A percentile compares a stretch with the other conserved stretches of the same genome.
Conservation (phyloP, 2,888 invertebrate species). For the Altica lythri region DNA sequence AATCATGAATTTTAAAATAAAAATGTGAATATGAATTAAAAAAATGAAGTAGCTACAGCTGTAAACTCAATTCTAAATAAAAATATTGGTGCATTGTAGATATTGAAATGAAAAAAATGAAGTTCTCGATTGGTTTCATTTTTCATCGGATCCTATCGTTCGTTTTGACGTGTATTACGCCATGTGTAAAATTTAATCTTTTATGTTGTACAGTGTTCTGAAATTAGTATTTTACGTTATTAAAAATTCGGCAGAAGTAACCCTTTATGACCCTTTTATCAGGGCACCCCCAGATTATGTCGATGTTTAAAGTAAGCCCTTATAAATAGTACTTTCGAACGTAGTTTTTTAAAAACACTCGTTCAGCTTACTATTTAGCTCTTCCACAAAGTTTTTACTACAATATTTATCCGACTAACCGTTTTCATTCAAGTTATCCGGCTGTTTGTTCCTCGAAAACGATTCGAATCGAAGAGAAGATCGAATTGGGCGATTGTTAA, state of each 20-base stretch:
- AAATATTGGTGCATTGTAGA: too few relatives aligned
- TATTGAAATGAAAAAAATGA: too few relatives aligned
- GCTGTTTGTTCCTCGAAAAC: slow-evolving; percentile 16
- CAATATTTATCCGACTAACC: slow-evolving; percentile 20
- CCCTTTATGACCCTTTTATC: slow-evolving; percentile 33
- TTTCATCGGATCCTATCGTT: slow-evolving; percentile 32
- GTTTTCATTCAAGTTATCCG: slow-evolving; percentile 27
- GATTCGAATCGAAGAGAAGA: slow-evolving; percentile 21
- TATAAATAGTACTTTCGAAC: slow-evolving; percentile 40
- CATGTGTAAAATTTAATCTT: slow-evolving; percentile 40
- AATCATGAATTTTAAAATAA: too few relatives aligned
- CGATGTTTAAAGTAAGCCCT: slow-evolving; percentile 39
- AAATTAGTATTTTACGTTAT: slow-evolving; percentile 40
- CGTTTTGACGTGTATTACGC: slow-evolving; percentile 36
- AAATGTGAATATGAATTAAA: too few relatives aligned
- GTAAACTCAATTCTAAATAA: too few relatives aligned
- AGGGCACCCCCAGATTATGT: slow-evolving; percentile 35
- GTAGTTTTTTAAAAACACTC: slow-evolving; percentile 34
- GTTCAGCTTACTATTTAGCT: slow-evolving; percentile 16
- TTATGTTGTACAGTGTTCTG: slow-evolving; percentile 30
- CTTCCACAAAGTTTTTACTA: slow-evolving; percentile 29
- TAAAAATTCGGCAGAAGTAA: slow-evolving; percentile 38
- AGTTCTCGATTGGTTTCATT: slow-evolving; percentile 34
- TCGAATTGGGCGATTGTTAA: slow-evolving; percentile 31
- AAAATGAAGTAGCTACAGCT: too few relatives aligned